Evolutionary conservation across 2,888 invertebrate genomes (phyloP).

Genomic region (Geophilus truncorum): DNA sequence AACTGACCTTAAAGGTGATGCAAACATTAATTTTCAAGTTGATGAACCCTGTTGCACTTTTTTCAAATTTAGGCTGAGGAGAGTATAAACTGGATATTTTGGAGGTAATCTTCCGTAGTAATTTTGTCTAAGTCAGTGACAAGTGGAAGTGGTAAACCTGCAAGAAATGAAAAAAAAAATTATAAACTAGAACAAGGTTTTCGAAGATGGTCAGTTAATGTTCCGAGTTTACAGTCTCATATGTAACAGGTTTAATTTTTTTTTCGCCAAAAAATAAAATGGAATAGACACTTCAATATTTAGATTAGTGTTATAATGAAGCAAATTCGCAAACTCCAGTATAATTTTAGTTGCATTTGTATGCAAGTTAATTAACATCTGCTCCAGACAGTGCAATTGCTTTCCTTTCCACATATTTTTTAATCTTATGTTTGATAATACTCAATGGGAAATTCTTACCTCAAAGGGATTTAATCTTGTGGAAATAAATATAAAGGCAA

Average conservation of each 20-base stretch:
- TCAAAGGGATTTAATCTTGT: not conserved
- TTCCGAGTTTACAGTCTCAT: not conserved
- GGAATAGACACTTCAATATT: not conserved
- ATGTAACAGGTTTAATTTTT: not conserved
- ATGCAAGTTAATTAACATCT: not conserved
- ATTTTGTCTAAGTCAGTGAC: not conserved
- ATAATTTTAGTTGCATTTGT: not conserved
- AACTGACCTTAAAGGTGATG: conserved; percentile 1
- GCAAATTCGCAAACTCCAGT: not conserved
- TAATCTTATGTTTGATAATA: not conserved
- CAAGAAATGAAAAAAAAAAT: not conserved
- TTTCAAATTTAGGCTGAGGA: not conserved
- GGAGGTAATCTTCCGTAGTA: not conserved
- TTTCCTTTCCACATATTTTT: not conserved
- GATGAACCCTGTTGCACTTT: not conserved
- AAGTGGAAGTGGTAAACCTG: not conserved
- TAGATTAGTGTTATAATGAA: not conserved
- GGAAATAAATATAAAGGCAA: not conserved
- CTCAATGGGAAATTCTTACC: not conserved
- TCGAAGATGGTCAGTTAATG: not conserved
- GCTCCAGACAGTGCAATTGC: no score
- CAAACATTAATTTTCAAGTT: not conserved
- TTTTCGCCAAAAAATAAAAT: not conserved
- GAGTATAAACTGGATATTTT: not conserved
- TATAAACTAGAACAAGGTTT: not conserved